Evolutionary conservation across 2,113 vertebrate species (phyloP), one percentile per base, ranked within the genome.

Genomic region (Lophura nycthemera): DNA sequence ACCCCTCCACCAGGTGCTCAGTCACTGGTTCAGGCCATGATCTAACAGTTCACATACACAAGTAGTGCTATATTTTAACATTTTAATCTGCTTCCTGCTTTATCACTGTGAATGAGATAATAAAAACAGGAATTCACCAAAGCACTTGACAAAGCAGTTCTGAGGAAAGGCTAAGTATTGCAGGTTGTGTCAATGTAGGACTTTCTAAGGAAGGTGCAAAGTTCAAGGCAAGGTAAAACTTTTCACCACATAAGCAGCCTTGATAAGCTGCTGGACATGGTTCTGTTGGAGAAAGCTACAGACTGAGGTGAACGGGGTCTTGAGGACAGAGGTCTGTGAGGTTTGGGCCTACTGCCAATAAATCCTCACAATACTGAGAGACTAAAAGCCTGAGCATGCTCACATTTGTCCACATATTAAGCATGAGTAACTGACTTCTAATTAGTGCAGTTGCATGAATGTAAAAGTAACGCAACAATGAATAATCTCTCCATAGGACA

Each of bases 321-420:
- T 0, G 0, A 20, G 36, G 8, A 36, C 8, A 77, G 76, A 95
- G 25, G 30, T 57, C 79, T 75, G 61, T 8, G 1, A 38, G 16
- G 8, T 75, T 95, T 90, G 63, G 86, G 86, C 93, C 61, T 48
- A 45, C 57, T 82, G 83, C 93, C 93, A 94, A 70, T 14, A 78
- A 94, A 94, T 88, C 66, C 10, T 0, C 52, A 88, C 74, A 95
- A 76, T 69, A 65, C 65, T 38, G 57, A 69, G 63, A 86, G 86
- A 72, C 83, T 95, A 90, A 94, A 95, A 95, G 91, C 85, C 76
- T 91, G 59, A 90, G 59, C 38, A 59, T 92, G 73, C 52, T 95
- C 91, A 90, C 86, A 63, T 92, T 95, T 81, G 88, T 66, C 40
- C 52, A 95, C 43, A 24, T 90, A 87, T 95, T 95, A 95, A 92